phyloP scores from a whole-genome alignment of 2,113 vertebrate species.

The Callithrix jacchus region DNA sequence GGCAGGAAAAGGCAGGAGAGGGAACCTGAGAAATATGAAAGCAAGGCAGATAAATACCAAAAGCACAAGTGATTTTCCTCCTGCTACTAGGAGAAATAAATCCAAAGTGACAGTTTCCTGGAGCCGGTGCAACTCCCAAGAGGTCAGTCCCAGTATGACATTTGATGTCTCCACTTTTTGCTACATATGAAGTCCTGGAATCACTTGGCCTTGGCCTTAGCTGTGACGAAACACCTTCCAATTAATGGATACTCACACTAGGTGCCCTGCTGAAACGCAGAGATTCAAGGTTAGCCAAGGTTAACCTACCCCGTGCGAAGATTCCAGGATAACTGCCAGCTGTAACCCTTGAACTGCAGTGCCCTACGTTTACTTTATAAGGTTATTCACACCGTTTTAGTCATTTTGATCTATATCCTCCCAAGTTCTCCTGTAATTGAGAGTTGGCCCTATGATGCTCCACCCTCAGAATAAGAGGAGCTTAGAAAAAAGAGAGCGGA shows the following conservation, averaged over 20 bases:
- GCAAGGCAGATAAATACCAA: neutral
- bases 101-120: constrained; percentile 77
- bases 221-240: constrained; percentile 53
- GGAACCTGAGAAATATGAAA: constrained; percentile 44
- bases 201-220: constrained; percentile 73
- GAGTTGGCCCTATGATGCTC: neutral
- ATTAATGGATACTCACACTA: constrained; percentile 60
- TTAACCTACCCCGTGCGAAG: constrained; percentile 33
- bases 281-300: constrained; percentile 28
- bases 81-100: constrained; percentile 69
- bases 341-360: constrained; percentile 15
- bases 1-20: neutral
- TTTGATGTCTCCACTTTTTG: constrained; percentile 52
- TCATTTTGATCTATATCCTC: neutral
- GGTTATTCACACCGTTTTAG: neutral
- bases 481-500: neutral
- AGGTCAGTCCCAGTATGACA: constrained; percentile 63
- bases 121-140: constrained; percentile 30
- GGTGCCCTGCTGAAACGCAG: neutral
- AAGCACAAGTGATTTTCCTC: constrained; percentile 11
- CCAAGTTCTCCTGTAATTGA: neutral
- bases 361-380: neutral
- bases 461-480: neutral
- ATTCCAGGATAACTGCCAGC: constrained; percentile 47
- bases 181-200: constrained; percentile 59